A percentile compares a stretch with the other conserved stretches of the same genome.
Evolutionary conservation across 2,113 vertebrate species (phyloP).

Genomic region (Trematomus loennbergii): DNA sequence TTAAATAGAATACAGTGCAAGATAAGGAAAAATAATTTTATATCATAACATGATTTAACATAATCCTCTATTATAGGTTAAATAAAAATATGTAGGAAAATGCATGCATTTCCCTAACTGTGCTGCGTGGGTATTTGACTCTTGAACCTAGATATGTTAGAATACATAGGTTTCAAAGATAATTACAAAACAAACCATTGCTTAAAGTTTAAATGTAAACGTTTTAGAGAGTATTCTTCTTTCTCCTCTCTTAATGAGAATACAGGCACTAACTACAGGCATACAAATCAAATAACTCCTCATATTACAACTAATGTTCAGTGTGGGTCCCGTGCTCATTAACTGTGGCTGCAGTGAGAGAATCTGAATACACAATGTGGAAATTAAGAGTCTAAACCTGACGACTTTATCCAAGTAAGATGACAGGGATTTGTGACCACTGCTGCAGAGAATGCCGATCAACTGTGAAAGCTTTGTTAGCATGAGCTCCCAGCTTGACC

Average conservation of each 20-base stretch:
- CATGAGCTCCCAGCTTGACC: constrained; percentile 42
- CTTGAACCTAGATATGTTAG: background rate
- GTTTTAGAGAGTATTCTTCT: background rate
- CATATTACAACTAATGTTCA: background rate
- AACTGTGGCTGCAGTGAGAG: constrained; percentile 5
- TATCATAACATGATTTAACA: background rate
- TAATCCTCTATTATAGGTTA: background rate
- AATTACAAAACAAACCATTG: background rate
- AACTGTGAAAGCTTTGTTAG: constrained; percentile 49
- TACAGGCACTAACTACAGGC: background rate
- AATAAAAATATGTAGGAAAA: background rate
- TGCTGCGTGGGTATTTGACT: too few species aligned
- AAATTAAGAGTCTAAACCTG: constrained; percentile 51
- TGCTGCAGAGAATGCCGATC: constrained; percentile 50
- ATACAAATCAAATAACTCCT: constrained; percentile 5
- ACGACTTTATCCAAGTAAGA: constrained; percentile 39
- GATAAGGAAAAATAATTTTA: background rate
- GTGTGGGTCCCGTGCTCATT: constrained; percentile 4
- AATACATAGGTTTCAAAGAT: background rate
- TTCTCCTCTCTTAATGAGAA: background rate
- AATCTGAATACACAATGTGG: constrained; percentile 16
- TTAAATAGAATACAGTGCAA: background rate
- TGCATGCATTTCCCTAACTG: too few species aligned
- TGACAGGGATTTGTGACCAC: constrained; percentile 53
- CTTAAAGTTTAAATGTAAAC: background rate